A percentile compares a stretch with the other conserved stretches of the same genome.
phyloP scores from a whole-genome alignment of 2,797 vertebrate genomes.

The Hypotaenidia philippensis region DNA sequence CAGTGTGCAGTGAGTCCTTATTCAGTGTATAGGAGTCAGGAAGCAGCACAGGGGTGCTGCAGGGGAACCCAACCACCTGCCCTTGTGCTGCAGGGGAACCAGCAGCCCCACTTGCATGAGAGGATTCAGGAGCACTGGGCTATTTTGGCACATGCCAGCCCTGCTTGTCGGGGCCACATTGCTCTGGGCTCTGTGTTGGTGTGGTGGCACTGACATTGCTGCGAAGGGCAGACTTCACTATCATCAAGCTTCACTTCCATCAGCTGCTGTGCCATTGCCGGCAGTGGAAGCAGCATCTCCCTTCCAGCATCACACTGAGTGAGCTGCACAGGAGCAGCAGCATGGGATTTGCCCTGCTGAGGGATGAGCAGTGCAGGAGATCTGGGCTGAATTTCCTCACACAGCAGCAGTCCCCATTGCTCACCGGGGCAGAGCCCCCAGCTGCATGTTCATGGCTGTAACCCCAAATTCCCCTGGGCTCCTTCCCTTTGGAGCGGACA shows the following conservation, averaged over 20 bases:
- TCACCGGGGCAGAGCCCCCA: rapidly evolving
- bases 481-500: no score
- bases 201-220: not conserved
- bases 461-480: not conserved
- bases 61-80: no score
- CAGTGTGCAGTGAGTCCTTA: not conserved
- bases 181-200: no score
- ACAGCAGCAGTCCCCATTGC: not conserved
- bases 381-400: not conserved
- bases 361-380: not conserved
- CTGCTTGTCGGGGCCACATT: no score
- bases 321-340: not conserved
- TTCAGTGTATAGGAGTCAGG: not conserved
- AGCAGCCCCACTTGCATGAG: no score
- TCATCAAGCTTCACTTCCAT: not conserved
- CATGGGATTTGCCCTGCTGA: no score
- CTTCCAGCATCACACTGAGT: rapidly evolving
- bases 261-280: rapidly evolving
- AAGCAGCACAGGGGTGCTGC: not conserved
- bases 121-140: no score
- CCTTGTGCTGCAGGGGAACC: no score
- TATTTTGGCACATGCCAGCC: no score
- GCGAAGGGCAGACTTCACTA: not conserved
- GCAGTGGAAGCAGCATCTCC: rapidly evolving
- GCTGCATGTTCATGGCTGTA: rapidly evolving